Evolutionary conservation across 2,113 vertebrate genomes (phyloP), one percentile per base, ranked within the genome.

Genomic region (human): DNA sequence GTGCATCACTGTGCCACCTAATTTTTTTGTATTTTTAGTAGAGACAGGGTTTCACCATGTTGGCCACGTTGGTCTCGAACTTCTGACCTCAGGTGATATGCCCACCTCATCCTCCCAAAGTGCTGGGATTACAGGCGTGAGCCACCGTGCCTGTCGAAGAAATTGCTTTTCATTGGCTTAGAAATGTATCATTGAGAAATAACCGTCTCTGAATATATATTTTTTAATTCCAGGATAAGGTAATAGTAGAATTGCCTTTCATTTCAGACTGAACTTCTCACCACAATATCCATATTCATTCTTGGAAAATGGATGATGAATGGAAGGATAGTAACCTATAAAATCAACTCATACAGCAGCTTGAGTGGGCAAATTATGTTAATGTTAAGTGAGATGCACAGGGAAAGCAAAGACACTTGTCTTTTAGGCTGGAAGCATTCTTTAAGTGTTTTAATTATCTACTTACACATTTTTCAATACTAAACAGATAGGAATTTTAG

Each of bases 161-260:
- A 35, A 68, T 68, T 68, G 45, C 35, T 35, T 43, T 85, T 32
- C 38, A 32, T 70, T 94, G 84, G 10, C 27, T 94, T 92, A 89
- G n/a, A 96, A 89, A 85, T 89, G 12, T 68, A 86, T 92, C 23
- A 55, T 11, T 96, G 84, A 89, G 72, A 85, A 86, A 76, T 57
- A 94, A 68, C 59, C 27, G 22, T 64, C 18, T 38, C n/a, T 76
- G 40, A n/a, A 75, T 32, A 13, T 32, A 8, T 92, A 57, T 66
- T 79, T 89, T 52, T 0, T 68, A 89, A 73, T 50, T 92, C 23
- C n/a, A 68, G 27, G 45, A 79, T 89, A 84, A 93, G 8, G 25
- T 72, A 64, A 35, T 73, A 57, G 38, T 87, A 14, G 38, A 93
- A 80, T 27, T 96, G 45, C 35, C 43, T 68, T 93, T 75, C 72